Percentiles rank a stretch among this genome's conserved stretches.
phyloP scores from a whole-genome alignment of 2,797 vertebrate species.

The Pseudomugil gertrudae region DNA sequence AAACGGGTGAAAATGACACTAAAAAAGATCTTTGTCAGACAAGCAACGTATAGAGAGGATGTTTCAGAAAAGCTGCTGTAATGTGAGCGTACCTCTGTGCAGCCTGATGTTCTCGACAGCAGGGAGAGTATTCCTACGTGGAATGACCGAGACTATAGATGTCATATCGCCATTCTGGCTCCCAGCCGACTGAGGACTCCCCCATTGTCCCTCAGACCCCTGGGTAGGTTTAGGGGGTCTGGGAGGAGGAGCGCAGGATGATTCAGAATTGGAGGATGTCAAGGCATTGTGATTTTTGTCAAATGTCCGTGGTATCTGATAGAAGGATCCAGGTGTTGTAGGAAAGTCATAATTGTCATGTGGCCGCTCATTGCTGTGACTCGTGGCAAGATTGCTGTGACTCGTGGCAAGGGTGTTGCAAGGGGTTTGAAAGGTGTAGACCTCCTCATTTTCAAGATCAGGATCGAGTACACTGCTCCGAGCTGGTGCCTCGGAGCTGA shows the following conservation, averaged over 20 bases:
- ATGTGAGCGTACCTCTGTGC: constrained; percentile 87
- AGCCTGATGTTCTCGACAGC: constrained; percentile 94
- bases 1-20: constrained; percentile 35
- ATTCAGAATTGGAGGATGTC: constrained; percentile 83
- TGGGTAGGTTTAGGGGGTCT: constrained; percentile 92
- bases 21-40: constrained; percentile 15
- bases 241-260: constrained; percentile 85
- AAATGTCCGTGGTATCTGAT: constrained; percentile 94
- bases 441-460: constrained; percentile 87
- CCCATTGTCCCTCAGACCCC: constrained; percentile 88
- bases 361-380: constrained; percentile 81
- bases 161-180: constrained; percentile 83
- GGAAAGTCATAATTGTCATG: constrained; percentile 91
- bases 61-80: constrained; percentile 1
- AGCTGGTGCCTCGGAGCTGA: constrained; percentile 84
- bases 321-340: constrained; percentile 87
- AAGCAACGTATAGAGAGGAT: not conserved
- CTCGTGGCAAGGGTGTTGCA: too few relatives aligned
- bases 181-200: constrained; percentile 85
- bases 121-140: constrained; percentile 93
- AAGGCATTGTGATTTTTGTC: constrained; percentile 97
- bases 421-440: constrained; percentile 94
- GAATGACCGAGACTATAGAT: constrained; percentile 86
- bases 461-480: constrained; percentile 83
- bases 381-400: constrained; percentile 88